A percentile compares a stretch with the other conserved stretches of the same genome.
phyloP scores from a whole-genome alignment of 2,113 vertebrate genomes.

The Electrona antarctica region DNA sequence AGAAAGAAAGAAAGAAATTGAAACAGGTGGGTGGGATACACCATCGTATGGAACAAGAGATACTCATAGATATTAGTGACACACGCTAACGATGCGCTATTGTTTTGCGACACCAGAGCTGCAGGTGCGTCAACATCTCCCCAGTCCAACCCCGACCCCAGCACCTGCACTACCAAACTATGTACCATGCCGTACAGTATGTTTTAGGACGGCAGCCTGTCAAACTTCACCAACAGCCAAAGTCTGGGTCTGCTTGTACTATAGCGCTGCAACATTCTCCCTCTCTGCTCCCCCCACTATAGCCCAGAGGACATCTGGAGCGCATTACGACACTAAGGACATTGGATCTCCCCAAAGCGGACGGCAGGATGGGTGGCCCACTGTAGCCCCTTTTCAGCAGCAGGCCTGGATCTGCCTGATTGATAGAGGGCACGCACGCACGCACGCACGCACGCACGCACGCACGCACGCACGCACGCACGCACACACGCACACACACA shows the following conservation, averaged over 20 bases:
- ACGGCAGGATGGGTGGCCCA: conserved; percentile 81
- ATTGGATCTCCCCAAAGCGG: conserved; percentile 78
- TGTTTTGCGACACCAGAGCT: conserved; percentile 27
- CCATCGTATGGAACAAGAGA: not conserved
- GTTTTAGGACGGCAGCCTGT: conserved; percentile 15
- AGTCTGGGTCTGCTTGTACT: conserved; percentile 37
- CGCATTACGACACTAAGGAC: conserved; percentile 77
- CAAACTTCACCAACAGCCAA: conserved; percentile 22
- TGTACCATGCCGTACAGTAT: conserved; percentile 42
- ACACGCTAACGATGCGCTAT: not conserved
- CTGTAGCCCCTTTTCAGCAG: conserved; percentile 77
- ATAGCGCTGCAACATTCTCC: conserved; percentile 22
- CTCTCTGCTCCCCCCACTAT: not conserved
- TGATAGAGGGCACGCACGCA: conserved; percentile 72
- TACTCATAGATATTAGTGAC: not conserved
- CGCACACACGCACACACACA: conserved; percentile 22
- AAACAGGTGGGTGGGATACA: conserved; percentile 5
- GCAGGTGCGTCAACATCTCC: conserved; percentile 69
- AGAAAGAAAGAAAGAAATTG: conserved; percentile 5
- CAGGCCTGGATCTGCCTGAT: conserved; percentile 68
- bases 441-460: conserved; percentile 4
- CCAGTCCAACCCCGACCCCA: conserved; percentile 20
- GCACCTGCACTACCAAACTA: too few relatives aligned
- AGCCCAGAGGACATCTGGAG: conserved; percentile 78
- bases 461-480: conserved; percentile 4